Base-by-base conservation (phyloP, 2,113 vertebrate genomes). In the Grammomys dolichurus region DNA sequence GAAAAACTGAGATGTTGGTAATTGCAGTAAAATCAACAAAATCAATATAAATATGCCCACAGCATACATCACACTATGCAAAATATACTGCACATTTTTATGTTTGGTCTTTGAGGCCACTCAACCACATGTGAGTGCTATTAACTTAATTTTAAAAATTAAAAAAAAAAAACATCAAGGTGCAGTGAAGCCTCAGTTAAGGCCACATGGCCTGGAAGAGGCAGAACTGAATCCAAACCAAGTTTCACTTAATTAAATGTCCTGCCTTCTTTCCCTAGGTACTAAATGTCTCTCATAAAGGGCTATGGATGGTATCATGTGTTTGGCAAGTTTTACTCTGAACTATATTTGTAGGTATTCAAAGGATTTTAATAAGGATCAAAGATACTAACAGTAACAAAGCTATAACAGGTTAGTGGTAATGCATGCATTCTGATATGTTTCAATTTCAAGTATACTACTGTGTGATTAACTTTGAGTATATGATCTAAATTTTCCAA, bases 61-160 rank as follows among this genome's bases (percentile, higher is more conserved):
- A 28, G 7, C 54, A 1, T 78, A 48, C 75, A 92, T 80, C 43
- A 86, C 0, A 86, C 22, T 31, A 24, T 82, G 60, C 36, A 54
- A 67, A 72, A 24, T n/a, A 2, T 72, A 4, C 36, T 46, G 65
- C 11, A 78, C 6, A 86, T 33, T 77, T 93, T 87, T 48, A 75
- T 14, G 60, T 69, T 63, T 69, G 24, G 16, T 91, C 17, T 97
- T 80, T 92, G 48, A 82, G 88, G 16, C 10, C 28, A 36, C 69
- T 51, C 51, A 51, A 19, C 36, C 46, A n/a, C 54, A 26, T 10
- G 5, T 20, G 19, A 16, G 36, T 78, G n/a, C 43, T 65, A 8
- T 78, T 88, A 82, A 95, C 36, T 10, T 95, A 4, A 86, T 88
- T 94, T 96, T 89, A 93, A 58, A 40, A 58, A 58, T 3, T 58